A percentile compares a stretch with the other conserved stretches of the same genome.
Conservation (phyloP, 2,888 invertebrate genomes). For the Ectemnius lituratus region DNA sequence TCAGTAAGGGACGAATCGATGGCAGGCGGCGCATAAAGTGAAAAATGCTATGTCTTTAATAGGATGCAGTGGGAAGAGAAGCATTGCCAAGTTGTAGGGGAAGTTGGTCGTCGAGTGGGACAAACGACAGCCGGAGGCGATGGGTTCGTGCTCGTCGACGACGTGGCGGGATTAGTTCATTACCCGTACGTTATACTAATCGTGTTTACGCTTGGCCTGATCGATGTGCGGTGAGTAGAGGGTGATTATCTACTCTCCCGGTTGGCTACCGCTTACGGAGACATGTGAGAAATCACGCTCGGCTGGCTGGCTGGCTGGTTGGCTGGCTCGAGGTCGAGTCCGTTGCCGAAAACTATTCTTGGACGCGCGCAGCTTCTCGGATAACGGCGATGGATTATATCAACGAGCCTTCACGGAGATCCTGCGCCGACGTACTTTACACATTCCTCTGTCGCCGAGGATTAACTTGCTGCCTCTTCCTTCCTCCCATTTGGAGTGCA, state of each 20-base stretch:
- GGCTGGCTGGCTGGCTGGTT: slow-evolving; percentile 11
- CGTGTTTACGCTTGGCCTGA: slow-evolving; percentile 67
- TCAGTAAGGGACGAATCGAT: too few species aligned
- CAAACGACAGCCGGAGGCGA: slow-evolving; percentile 10
- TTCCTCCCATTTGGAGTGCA: slow-evolving; percentile 18
- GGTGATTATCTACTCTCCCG: slow-evolving; percentile 52
- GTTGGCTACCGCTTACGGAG: slow-evolving; percentile 44
- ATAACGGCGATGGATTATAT: too few species aligned
- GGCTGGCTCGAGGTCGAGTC: slow-evolving; percentile 3
- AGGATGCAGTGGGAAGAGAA: too few species aligned
- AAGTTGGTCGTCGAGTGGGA: slow-evolving; percentile 1
- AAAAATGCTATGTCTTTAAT: too few species aligned
- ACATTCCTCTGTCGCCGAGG: slow-evolving; percentile 24
- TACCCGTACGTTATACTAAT: slow-evolving; percentile 70
- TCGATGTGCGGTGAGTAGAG: slow-evolving; percentile 56
- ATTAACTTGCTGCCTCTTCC: slow-evolving; percentile 18
- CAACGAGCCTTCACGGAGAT: too few species aligned
- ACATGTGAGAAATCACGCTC: slow-evolving; percentile 56
- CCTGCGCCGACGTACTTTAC: slow-evolving; percentile 1
- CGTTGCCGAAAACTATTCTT: too few species aligned
- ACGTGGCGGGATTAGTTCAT: slow-evolving; percentile 67
- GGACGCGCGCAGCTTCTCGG: too few species aligned
- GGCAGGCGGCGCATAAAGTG: too few species aligned
- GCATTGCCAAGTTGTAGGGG: background rate
- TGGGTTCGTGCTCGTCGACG: slow-evolving; percentile 65